These are phyloP conservation scores for Drosophila parabipectinata DNA, from an alignment of 1,140 invertebrate genomes.

Conservation along the genomic window DNA sequence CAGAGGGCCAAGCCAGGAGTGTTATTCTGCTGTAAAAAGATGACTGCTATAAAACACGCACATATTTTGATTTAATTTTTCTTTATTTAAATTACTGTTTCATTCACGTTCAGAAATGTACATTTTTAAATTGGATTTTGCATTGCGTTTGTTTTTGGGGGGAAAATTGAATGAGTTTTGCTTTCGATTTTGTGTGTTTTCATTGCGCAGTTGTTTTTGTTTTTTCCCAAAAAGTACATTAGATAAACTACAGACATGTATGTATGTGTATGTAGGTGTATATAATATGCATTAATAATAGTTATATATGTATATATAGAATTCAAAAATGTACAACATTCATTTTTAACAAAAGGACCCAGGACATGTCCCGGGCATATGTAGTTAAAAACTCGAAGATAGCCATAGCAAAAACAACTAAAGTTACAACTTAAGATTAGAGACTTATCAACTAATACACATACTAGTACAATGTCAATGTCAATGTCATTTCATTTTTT, in stretches of 20 bases:
- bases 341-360: constrained; percentile 74
- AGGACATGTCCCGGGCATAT: constrained; percentile 18
- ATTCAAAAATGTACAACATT: constrained; percentile 82
- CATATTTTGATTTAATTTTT: constrained; percentile 32
- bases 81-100: constrained; percentile 64
- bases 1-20: not conserved
- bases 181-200: constrained; percentile 37
- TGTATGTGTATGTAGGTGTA: constrained; percentile 39
- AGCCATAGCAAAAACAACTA: constrained; percentile 78
- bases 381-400: constrained; percentile 80
- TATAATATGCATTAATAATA: constrained; percentile 62
- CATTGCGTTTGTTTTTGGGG: constrained; percentile 19
- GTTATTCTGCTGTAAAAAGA: not conserved
- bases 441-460: constrained; percentile 75
- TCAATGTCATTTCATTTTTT: constrained; percentile 43
- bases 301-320: constrained; percentile 70
- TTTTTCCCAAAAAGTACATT: constrained; percentile 70
- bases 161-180: constrained; percentile 23
- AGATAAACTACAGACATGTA: constrained; percentile 80
- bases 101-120: constrained; percentile 77
- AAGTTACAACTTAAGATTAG: constrained; percentile 73
- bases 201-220: constrained; percentile 49
- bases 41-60: not conserved
- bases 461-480: constrained; percentile 72
- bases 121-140: constrained; percentile 61